Base-by-base conservation (phyloP, 2,797 vertebrate species). In the Phataginus tetradactyla region DNA sequence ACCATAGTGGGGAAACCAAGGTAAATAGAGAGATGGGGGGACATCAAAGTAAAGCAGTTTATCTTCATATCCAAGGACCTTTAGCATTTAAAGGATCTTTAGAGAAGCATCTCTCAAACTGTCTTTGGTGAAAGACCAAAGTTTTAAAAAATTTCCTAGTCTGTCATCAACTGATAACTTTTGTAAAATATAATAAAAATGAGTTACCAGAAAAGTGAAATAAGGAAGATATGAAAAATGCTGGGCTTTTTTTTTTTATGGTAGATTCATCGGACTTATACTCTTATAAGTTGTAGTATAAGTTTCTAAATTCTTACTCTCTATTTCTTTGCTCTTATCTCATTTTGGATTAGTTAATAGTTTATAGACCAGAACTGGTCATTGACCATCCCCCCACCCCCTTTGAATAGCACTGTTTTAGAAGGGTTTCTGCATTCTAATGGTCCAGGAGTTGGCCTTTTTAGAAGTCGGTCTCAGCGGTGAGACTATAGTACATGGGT, bases 41-140 rank as follows among this genome's bases (percentile, higher is more conserved):
- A 95, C 79, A 95, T 78, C 77, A 93, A 53, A 97, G 57, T 42
- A 89, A 81, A 91, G 55, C 68, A 75, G n/a, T 91, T 96, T 95
- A 80, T 96, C 71, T 93, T 90, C 39, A 63, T 55, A 68, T 49
- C 77, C 68, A 92, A 78, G 45, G 53, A 86, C 79, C 20, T 90
- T 89, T 20, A 80, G 29, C 34, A 57, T 95, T 51, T 90, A 71
- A 94, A 81, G 69, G 69, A n/a, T 42, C 37, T 64, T 91, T 71
- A 86, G 89, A 93, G 85, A 93, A 64, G 3, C 94, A 39, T 87
- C 93, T 92, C 75, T 95, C 72, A 80, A 42, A 83, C 49, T 59
- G 29, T 68, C 68, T 93, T 37, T 91, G 86, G 68, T 94, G 80
- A 94, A 95, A 86, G 10, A 87, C 4, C 21, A 85, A 53, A 86